phyloP scores from a whole-genome alignment of 2,797 vertebrate species.

The Macropus fuliginosus region DNA sequence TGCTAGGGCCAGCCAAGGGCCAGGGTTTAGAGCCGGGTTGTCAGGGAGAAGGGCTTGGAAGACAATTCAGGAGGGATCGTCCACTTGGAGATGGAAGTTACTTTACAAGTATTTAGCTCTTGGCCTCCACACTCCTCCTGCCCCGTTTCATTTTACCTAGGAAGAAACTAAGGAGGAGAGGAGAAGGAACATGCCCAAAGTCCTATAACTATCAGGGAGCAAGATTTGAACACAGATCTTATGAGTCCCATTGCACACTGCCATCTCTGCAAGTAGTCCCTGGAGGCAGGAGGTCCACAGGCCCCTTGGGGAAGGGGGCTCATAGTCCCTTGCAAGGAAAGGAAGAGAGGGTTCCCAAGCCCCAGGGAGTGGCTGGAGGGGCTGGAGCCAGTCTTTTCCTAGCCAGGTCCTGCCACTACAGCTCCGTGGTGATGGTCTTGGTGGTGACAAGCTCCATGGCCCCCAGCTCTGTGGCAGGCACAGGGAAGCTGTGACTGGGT shows the following conservation, averaged over 20 bases:
- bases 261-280: not conserved
- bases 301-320: not conserved
- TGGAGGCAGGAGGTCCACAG: not conserved
- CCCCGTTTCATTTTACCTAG: not conserved
- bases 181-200: not conserved
- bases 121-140: no score
- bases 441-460: slow-evolving; percentile 86
- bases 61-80: not conserved
- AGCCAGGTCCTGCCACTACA: not conserved
- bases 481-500: slow-evolving; percentile 77
- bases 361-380: not conserved
- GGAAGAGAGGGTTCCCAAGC: not conserved
- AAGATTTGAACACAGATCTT: not conserved
- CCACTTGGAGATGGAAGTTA: not conserved
- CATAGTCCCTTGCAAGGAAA: not conserved
- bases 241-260: not conserved
- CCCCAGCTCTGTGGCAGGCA: slow-evolving; percentile 87
- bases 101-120: not conserved
- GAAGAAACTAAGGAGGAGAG: no score
- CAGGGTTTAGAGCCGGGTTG: not conserved
- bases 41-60: not conserved
- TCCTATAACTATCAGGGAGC: not conserved
- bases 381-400: not conserved
- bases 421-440: slow-evolving; percentile 81
- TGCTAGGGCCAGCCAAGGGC: not conserved